Evolutionary conservation across 2,888 invertebrate genomes (phyloP).

Genomic region (Nephrotoma guestfalica): DNA sequence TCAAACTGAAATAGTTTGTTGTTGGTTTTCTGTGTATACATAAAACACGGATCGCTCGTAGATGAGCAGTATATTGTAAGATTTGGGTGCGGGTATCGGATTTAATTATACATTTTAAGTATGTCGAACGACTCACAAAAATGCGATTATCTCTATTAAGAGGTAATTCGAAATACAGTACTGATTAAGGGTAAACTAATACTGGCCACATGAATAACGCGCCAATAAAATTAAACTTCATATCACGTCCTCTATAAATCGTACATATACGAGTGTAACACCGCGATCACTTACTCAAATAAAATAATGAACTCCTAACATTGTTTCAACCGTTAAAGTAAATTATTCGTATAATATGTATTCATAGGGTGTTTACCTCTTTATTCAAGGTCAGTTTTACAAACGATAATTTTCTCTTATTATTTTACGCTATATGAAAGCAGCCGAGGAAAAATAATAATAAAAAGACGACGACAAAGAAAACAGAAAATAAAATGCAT

Average conservation of each 20-base stretch:
- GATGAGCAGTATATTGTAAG: background rate
- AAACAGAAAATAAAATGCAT: background rate
- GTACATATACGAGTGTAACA: background rate
- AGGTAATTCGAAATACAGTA: background rate
- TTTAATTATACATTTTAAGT: background rate
- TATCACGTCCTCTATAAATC: background rate
- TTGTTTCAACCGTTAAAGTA: background rate
- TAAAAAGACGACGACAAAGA: background rate
- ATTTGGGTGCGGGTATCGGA: background rate
- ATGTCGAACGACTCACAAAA: background rate
- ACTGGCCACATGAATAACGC: background rate
- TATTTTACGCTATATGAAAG: background rate
- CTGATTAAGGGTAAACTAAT: background rate
- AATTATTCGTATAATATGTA: background rate
- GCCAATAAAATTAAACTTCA: background rate
- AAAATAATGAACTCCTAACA: background rate
- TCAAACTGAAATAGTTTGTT: background rate
- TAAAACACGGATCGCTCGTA: background rate
- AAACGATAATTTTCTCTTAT: conserved; percentile 7
- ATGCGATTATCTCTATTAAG: background rate
- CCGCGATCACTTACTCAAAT: background rate
- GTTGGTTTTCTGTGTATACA: background rate
- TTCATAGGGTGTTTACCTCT: conserved; percentile 10
- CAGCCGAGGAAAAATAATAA: background rate
- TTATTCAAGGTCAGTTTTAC: conserved; percentile 10